These are phyloP conservation scores for Acanthaster planci DNA, from an alignment of 35 echinoderm and acorn worm species.

Conservation along the genomic window DNA sequence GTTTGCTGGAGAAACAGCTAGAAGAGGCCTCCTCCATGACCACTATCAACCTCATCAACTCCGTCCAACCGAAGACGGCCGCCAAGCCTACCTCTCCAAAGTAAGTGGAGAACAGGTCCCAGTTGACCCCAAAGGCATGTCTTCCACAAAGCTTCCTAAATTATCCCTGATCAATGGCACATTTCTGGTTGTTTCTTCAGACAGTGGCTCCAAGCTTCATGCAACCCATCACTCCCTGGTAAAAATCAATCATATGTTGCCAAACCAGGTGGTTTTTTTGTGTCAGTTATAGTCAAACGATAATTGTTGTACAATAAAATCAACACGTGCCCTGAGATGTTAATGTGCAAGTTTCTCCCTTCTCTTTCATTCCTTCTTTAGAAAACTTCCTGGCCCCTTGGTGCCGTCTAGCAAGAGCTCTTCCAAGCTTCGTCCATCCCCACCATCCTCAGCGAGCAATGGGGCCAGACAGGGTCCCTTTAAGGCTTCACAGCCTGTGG, in stretches of 20 bases:
- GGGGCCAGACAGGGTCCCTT: constrained; percentile 10
- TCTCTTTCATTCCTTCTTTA: neutral
- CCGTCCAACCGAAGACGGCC: constrained; percentile 18
- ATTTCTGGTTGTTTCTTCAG: too few relatives aligned
- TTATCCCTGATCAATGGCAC: too few relatives aligned
- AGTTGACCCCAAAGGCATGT: too few relatives aligned
- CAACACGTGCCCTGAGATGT: too few relatives aligned
- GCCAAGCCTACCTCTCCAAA: constrained; percentile 17
- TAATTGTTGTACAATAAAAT: too few relatives aligned
- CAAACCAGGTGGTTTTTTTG: too few relatives aligned
- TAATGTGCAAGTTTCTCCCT: too few relatives aligned
- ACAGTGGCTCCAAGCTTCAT: too few relatives aligned
- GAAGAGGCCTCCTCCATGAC: neutral
- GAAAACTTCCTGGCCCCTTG: constrained; percentile 47
- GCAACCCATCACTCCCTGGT: too few relatives aligned
- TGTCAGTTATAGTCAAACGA: too few relatives aligned
- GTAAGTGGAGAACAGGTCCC: constrained; percentile 1
- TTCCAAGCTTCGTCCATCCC: constrained; percentile 42
- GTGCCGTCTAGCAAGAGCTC: neutral
- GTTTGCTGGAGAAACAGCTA: constrained; percentile 28
- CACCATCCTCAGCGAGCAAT: constrained; percentile 39
- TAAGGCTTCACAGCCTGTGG: constrained; percentile 26
- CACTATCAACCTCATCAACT: constrained; percentile 47
- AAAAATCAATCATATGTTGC: too few relatives aligned
- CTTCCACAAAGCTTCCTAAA: too few relatives aligned